Evolutionary conservation across 2,113 vertebrate genomes (phyloP), one percentile per base, ranked within the genome.

Genomic region (Mormyrus iriodes): DNA sequence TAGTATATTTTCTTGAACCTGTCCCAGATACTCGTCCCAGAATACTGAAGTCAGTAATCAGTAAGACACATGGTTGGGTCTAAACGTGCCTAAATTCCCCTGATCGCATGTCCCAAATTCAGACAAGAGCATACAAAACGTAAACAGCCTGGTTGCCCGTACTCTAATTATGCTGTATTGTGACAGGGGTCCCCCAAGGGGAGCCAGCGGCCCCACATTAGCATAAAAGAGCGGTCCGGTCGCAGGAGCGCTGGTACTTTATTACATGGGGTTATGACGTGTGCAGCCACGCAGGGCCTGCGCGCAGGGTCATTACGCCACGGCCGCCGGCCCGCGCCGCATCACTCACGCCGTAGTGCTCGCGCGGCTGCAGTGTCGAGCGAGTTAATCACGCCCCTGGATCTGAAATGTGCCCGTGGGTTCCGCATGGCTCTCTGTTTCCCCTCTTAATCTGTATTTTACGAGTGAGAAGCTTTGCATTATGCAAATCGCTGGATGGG

Each of bases 391-490:
- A 96, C 92, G 94, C 95, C 94, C 92, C 92, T 91, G 90, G 79
- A 86, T 93, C 95, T 95, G 98, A 97, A 98, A 98, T 97, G 97
- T 97, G 97, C 98, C 96, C 91, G 93, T 97, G 97, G 96, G 95
- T 97, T 96, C 94, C 95, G 97, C 99, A 98, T 98, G 97, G 97
- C 97, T 97, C 97, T 95, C 95, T 96, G 94, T 96, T 97, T 98
- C 96, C 96, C 96, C 94, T 97, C 97, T 98, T 99, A 99, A 99
- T 99, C 98, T 98, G 98, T 98, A 98, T 98, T 98, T 99, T 99
- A 98, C 98, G 97, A 99, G 97, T 99, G 97, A 99, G 97, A 97
- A 98, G 97, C 97, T 99, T 99, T 98, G 98, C 98, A 99, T 99
- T 99, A 99, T 99, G 98, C 98, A 99, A 99, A 99, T 99, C 98